Evolutionary conservation across 2,797 vertebrate genomes (phyloP).

Genomic region (Pipistrellus kuhlii): DNA sequence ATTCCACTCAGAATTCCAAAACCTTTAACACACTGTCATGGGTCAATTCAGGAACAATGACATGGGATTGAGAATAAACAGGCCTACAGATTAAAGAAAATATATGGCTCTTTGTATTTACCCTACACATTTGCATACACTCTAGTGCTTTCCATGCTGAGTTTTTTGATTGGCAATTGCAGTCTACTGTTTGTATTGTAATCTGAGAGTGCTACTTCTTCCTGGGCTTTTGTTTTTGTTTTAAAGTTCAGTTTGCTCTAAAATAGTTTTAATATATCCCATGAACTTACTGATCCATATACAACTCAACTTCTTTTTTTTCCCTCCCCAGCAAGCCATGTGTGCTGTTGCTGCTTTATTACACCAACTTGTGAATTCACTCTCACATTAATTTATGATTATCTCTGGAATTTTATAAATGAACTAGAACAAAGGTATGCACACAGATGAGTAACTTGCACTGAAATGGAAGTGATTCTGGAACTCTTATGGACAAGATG

Average conservation of each 20-base stretch:
- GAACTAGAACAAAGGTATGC: not conserved
- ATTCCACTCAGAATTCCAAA: slow-evolving; percentile 52
- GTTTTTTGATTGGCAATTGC: not conserved
- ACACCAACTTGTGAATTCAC: not conserved
- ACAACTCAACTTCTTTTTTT: slow-evolving; percentile 15
- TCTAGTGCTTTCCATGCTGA: not conserved
- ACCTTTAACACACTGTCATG: not conserved
- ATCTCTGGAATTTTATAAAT: slow-evolving; percentile 13
- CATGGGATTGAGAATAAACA: not conserved
- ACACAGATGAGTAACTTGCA: not conserved
- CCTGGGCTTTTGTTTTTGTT: not conserved
- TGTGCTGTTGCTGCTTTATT: not conserved
- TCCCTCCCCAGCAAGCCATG: not conserved
- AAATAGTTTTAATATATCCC: not conserved
- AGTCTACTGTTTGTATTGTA: not conserved
- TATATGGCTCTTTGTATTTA: not conserved
- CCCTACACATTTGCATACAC: not conserved
- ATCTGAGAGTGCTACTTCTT: not conserved
- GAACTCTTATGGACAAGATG: not conserved
- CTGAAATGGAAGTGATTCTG: not conserved
- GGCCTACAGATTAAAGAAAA: not conserved
- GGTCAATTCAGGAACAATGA: not conserved
- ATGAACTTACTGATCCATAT: not conserved
- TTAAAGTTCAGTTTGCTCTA: slow-evolving; percentile 21
- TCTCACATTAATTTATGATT: not conserved